Percentiles rank a stretch among this genome's conserved stretches.
Evolutionary conservation across 2,113 vertebrate species (phyloP).

Genomic region (Gavialis gangeticus): DNA sequence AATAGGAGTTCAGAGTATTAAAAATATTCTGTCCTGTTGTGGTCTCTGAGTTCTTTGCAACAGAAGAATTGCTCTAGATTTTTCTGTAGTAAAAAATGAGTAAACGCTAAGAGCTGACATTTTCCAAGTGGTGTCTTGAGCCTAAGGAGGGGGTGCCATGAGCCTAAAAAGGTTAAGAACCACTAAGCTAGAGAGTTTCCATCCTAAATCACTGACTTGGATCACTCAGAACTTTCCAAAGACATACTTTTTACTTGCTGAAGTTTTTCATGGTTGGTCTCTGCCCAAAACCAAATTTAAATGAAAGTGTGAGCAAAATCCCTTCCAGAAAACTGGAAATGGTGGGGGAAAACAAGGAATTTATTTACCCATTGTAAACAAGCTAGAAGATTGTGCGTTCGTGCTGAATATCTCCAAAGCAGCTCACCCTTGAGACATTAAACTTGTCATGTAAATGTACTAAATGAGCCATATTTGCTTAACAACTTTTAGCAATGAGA

Average conservation of each 20-base stretch:
- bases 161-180: too few species aligned
- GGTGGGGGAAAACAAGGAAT: background rate
- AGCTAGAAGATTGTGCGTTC: background rate
- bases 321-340: background rate
- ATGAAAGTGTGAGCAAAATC: background rate
- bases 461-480: background rate
- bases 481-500: background rate
- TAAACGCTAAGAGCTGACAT: too few species aligned
- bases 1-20: too few species aligned
- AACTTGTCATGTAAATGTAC: background rate
- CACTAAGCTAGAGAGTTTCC: background rate
- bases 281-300: background rate
- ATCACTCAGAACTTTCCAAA: background rate
- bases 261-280: background rate
- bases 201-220: background rate
- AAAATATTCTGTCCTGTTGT: too few species aligned
- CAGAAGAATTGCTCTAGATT: too few species aligned
- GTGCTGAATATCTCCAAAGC: background rate
- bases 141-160: too few species aligned
- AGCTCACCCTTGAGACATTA: background rate
- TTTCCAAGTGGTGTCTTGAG: too few species aligned
- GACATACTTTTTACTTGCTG: background rate
- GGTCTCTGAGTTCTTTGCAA: too few species aligned
- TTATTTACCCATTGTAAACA: background rate
- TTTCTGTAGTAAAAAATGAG: too few species aligned